A percentile compares a stretch with the other conserved stretches of the same genome.
These are phyloP conservation scores for Pseudococcus viburni DNA, from an alignment of 2,888 invertebrate species.

Conservation along the genomic window DNA sequence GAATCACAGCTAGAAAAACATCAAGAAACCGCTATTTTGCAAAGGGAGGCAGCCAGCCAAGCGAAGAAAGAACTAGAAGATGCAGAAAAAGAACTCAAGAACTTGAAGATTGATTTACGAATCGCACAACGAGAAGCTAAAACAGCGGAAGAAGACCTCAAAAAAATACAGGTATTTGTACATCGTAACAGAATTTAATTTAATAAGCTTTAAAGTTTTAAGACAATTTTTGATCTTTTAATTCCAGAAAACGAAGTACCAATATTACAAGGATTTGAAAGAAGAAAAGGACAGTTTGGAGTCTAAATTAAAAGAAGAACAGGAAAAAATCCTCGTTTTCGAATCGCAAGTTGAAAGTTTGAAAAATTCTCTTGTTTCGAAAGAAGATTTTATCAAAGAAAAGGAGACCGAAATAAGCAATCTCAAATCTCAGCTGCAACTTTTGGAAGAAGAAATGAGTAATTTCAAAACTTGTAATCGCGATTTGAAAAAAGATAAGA, in stretches of 20 bases:
- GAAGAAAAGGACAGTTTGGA: slow-evolving; percentile 57
- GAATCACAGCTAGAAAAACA: slow-evolving; percentile 61
- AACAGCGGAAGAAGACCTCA: slow-evolving; percentile 73
- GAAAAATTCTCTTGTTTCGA: background rate
- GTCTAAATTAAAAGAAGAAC: slow-evolving; percentile 70
- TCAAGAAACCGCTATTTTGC: slow-evolving; percentile 38
- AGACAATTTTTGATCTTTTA: background rate
- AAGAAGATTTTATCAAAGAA: slow-evolving; percentile 4
- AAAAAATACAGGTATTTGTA: slow-evolving; percentile 44
- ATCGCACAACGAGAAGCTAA: slow-evolving; percentile 75
- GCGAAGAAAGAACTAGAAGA: slow-evolving; percentile 73
- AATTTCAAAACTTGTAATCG: slow-evolving; percentile 16
- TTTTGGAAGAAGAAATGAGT: background rate
- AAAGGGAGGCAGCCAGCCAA: slow-evolving; percentile 54
- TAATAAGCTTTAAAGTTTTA: background rate
- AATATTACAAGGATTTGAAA: slow-evolving; percentile 51
- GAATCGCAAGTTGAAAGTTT: slow-evolving; percentile 68
- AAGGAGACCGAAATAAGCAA: background rate
- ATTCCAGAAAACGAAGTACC: slow-evolving; percentile 39
- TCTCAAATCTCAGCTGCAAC: background rate
- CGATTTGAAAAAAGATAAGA: slow-evolving; percentile 42
- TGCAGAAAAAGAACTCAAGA: slow-evolving; percentile 63
- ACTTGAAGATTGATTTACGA: slow-evolving; percentile 62
- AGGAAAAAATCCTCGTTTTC: slow-evolving; percentile 70
- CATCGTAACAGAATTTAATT: too few species aligned